These are phyloP conservation scores for Timema podura DNA, from an alignment of 2,888 invertebrate species.

Conservation along the genomic window DNA sequence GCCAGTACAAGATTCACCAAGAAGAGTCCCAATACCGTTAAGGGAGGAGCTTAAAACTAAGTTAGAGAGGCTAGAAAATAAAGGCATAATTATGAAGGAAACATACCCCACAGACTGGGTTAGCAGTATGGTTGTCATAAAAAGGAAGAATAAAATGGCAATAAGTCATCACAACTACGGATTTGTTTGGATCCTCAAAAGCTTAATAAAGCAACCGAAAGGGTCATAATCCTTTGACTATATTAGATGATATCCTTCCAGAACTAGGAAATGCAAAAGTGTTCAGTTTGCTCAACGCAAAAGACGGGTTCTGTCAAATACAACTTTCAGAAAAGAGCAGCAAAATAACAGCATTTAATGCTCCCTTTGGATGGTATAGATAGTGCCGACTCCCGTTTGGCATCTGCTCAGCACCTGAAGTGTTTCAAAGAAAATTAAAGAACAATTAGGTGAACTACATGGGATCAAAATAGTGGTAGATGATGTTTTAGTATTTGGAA, in stretches of 20 bases:
- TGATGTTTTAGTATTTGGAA: not conserved
- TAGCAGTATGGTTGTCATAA: not conserved
- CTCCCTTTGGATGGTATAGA: not conserved
- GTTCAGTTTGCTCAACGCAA: not conserved
- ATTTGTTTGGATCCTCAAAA: conserved; percentile 3
- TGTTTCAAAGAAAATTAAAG: not conserved
- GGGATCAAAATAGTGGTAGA: not conserved
- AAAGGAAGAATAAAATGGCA: not conserved
- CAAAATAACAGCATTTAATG: not conserved
- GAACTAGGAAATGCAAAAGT: not conserved
- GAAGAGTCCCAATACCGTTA: too few species aligned
- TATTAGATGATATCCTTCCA: not conserved
- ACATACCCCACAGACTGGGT: not conserved
- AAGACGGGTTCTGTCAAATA: not conserved
- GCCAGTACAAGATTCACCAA: too few species aligned
- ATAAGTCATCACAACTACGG: not conserved
- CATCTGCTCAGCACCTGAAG: not conserved
- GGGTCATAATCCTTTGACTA: not conserved
- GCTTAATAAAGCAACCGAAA: not conserved
- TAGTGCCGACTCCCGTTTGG: not conserved
- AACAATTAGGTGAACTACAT: not conserved
- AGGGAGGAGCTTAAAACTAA: too few species aligned
- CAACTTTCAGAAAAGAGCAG: not conserved
- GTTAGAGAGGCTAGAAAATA: too few species aligned
- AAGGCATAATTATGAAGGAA: too few species aligned